Evolutionary conservation across 2,888 invertebrate genomes (phyloP).

Genomic region (Zaprionus lineosus): DNA sequence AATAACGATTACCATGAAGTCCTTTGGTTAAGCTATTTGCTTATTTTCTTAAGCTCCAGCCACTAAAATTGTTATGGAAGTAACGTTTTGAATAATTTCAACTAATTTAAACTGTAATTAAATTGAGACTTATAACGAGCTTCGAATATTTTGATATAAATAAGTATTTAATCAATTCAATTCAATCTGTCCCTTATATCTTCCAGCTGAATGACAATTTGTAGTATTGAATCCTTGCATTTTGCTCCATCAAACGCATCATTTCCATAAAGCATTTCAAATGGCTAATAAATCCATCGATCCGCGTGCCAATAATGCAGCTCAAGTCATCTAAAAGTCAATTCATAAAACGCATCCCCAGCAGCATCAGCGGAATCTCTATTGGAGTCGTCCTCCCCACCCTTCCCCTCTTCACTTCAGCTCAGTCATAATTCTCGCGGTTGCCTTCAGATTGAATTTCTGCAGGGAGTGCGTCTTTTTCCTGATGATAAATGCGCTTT

Average conservation of each 20-base stretch:
- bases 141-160: no score
- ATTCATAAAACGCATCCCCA: constrained; percentile 43
- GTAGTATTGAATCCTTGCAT: no score
- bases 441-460: constrained; percentile 61
- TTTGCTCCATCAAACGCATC: no score
- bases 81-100: no score
- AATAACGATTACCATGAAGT: constrained; percentile 44
- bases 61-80: no score
- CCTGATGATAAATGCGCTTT: constrained; percentile 71
- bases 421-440: constrained; percentile 66
- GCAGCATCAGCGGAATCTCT: constrained; percentile 44
- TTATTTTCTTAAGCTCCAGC: no score
- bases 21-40: no score
- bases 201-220: neutral
- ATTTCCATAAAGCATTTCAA: constrained; percentile 44
- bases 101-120: no score
- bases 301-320: constrained; percentile 49
- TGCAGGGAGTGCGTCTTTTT: constrained; percentile 58
- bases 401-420: no score
- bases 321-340: constrained; percentile 62
- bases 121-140: no score
- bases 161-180: no score
- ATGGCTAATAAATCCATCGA: constrained; percentile 57
- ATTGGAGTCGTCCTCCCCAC: neutral
- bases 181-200: neutral